Percentiles rank a stretch among this genome's conserved stretches.
Conservation (phyloP, 2,113 vertebrate genomes). For the Xiphorhynchus elegans region DNA sequence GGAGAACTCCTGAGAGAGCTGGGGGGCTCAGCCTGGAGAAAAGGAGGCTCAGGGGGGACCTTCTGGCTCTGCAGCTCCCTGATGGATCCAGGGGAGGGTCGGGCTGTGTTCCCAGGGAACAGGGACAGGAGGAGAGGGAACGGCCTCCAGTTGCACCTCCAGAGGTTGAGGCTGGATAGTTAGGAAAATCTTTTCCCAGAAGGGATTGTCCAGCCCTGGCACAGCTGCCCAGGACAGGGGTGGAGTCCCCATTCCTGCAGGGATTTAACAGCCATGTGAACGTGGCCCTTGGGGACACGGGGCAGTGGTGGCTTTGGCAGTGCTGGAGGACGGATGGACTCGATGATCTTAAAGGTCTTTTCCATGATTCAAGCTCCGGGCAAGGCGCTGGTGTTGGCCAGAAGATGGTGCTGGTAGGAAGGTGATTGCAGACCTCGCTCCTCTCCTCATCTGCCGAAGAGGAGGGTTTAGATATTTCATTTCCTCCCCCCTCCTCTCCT, state of each 20-base stretch:
- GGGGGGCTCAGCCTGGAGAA: background rate
- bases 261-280: background rate
- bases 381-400: background rate
- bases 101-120: background rate
- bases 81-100: background rate
- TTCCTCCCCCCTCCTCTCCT: background rate
- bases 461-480: background rate
- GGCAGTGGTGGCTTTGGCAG: background rate
- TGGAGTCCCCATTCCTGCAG: background rate
- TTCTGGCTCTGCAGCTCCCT: background rate
- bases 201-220: background rate
- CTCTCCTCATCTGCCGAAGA: background rate
- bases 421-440: background rate
- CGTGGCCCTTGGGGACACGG: background rate
- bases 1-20: background rate
- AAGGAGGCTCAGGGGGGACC: background rate
- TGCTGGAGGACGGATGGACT: background rate
- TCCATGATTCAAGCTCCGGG: background rate
- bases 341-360: rapidly evolving
- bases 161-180: rapidly evolving
- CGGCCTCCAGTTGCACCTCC: background rate
- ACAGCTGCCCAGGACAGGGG: background rate
- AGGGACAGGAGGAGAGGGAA: background rate
- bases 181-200: background rate
- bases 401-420: constrained; percentile 70